Conservation (phyloP, 2,888 invertebrate genomes). For the Ectemnius cavifrons region DNA sequence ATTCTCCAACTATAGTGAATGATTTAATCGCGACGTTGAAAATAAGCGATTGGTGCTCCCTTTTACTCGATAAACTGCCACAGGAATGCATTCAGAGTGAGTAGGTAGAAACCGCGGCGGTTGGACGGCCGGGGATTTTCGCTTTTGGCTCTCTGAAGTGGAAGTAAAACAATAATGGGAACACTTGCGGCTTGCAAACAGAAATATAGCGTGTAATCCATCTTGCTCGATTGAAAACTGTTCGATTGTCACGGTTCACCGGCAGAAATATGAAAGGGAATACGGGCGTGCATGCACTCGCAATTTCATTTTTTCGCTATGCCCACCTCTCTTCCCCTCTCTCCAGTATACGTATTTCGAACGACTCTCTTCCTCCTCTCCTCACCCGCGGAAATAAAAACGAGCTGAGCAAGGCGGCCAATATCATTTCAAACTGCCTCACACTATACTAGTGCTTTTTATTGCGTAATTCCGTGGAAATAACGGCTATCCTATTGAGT, state of each 20-base stretch:
- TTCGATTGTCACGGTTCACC: constrained; percentile 9
- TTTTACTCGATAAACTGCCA: no score
- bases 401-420: neutral
- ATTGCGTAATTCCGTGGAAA: no score
- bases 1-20: no score
- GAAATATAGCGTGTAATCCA: constrained; percentile 8
- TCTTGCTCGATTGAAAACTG: constrained; percentile 8
- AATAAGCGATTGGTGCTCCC: no score
- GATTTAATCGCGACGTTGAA: no score
- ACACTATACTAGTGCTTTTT: no score
- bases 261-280: neutral
- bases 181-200: constrained; percentile 5
- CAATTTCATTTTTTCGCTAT: constrained; percentile 4
- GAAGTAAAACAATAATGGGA: constrained; percentile 9
- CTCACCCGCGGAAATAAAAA: neutral
- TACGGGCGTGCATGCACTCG: neutral
- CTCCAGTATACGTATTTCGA: no score
- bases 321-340: neutral
- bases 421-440: neutral
- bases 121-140: no score
- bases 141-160: neutral
- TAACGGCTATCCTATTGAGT: no score
- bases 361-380: neutral
- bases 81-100: no score
- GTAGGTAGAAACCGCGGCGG: no score